Evolutionary conservation across 2,888 invertebrate genomes (phyloP), one percentile per base, ranked within the genome.

Genomic region (Pachliopta kotzebuea): DNA sequence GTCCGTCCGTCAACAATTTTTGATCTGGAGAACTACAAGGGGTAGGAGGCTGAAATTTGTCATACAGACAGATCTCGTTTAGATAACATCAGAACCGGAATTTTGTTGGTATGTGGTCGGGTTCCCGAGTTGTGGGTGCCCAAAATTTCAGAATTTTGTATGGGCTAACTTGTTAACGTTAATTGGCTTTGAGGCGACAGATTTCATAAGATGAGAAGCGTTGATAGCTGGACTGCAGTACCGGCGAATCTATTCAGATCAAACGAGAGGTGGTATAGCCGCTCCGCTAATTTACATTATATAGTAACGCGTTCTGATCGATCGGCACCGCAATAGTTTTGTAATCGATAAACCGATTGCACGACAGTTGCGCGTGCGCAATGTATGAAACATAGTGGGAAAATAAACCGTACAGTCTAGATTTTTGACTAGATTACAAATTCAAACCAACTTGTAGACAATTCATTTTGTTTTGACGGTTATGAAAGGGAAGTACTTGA

Each of bases 271-370:
- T 55, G 63, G 63, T 55, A 63, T 45, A 59, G 55, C 63, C 52
- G 60, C 56, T 45, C 14, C 60, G 62, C 50, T 60, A 50, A 66
- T 60, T 67, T 61, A 58, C 58, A 57, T 63, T 63, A 52, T 53
- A 55, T 31, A 53, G 50, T 66, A 63, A 61, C 52, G 50, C 56
- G 59, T 63, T 71, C 68, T 63, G 68, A 72, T 69, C 70, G 68
- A 68, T 70, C 69, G 64, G 61, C 67, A 56, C 70, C 73, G 70
- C 70, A 71, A 71, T 66, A 60, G 71, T 70, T 71, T 72, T 76
- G 73, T 76, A 75, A 76, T 72, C 72, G 69, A 71, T 71, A 58
- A 74, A 74, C 71, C 56, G 53, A 73, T 71, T 62, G 56, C 56
- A 58, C 55, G 53, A 49, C 20, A 24, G 26, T 14, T 18, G 23